Evolutionary conservation across 2,797 vertebrate species (phyloP), one percentile per base, ranked within the genome.

Genomic region (Thalassophryne amazonica): DNA sequence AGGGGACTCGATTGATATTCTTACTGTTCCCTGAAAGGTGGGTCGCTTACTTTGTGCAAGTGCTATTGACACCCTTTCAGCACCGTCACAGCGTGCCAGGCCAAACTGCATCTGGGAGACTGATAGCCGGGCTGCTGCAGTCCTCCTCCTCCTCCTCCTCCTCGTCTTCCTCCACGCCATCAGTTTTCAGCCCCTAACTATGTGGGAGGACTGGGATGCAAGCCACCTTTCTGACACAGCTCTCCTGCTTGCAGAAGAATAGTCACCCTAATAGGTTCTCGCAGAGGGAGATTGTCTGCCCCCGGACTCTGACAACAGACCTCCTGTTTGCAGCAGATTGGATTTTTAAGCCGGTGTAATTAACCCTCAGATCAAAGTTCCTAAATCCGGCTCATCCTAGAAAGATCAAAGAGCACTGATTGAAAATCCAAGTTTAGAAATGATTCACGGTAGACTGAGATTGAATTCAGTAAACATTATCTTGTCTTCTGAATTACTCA

Each of bases 1-100:
- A 21, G 16, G 49, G 64, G 58, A 50, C 53, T 60, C 34, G 4
- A 53, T 71, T 60, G 36, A 77, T 84, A 69, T 84, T 75, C 55
- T 62, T 67, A 73, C 67, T 54, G 59, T 53, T 43, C 42, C 33
- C 33, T 42, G 42, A 72, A 54, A 76, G 66, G 54, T 69, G 68
- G 30, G 43, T 60, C 49, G 53, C 49, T 37, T 63, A 48, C 38
- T 48, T 57, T 79, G 65, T 81, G 76, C 53, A 43, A 37, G 61
- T 69, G 67, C 69, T 73, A 52, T 73, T 72, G 57, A 62, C 70
- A 33, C 41, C 48, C 34, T 46, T 72, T 64, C 52, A 10, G 49
- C 40, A 57, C 48, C 61, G 52, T 57, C 55, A 17, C 60, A 47
- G 29, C 56, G 59, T 61, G 69, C 70, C 66, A 69, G 30, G 54